Base-by-base conservation (phyloP, 2,113 vertebrate species). In the Phoxinus phoxinus region DNA sequence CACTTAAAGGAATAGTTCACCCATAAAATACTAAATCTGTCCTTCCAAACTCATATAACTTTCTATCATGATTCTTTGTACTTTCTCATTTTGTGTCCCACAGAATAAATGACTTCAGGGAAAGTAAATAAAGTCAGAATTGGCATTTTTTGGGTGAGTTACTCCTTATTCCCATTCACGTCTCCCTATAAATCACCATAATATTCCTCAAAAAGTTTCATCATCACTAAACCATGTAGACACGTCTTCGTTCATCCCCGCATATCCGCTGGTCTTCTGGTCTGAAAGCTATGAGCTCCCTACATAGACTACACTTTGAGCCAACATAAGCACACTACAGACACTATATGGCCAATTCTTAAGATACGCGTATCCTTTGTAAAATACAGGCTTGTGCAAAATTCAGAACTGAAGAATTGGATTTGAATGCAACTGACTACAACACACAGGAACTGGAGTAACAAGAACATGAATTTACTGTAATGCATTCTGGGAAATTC, bases 21-120 rank as follows among this genome's bases (percentile, higher is more conserved):
- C 88, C 88, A 87, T 90, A 88, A 56, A 88, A 27, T 10, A 4
- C 86, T 77, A 82, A 84, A 73, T 56, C 48, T 9, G 27, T 67
- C 30, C 65, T 67, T 67, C 65, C 65, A 35, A 69, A 32, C 65
- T 17, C 30, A 6, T 69, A 2, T 35, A 35, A 69, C 65, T 69
- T 21, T 53, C 51, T 7, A 19, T 21, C 51, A 21, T 56, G 19
- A 56, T 56, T 32, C 27, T 19, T 67, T 37, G 3, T 69, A 69
- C 21, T 71, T 37, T 71, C 67, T 71, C 19, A 37, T 23, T 71
- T 41, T 37, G 67, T 41, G 2, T 12, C 41, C 8, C 8, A 21
- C 30, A 37, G 32, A 69, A 37, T 53, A 69, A 37, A 69, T 37
- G 1, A 19, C 5, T 53, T 19, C 19, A 19, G 53, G 53, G 53